Base-by-base conservation (phyloP, 2,797 vertebrate genomes). In the Sebastes oblongus region DNA sequence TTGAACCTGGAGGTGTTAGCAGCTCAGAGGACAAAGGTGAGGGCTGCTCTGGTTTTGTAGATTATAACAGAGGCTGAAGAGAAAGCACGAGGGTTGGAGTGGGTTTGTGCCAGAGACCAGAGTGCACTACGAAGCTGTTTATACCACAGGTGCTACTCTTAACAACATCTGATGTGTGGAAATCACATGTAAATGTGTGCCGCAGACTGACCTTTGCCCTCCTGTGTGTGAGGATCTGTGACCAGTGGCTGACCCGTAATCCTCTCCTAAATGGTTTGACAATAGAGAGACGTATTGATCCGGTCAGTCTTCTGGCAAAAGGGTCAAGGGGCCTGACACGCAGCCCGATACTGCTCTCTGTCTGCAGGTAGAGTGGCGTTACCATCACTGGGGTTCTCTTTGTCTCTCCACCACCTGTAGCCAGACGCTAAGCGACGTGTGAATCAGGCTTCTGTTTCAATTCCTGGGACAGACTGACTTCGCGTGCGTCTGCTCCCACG, bases 221-320 rank as follows among this genome's bases (percentile, higher is more conserved):
- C 91, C 68, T 73, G 42, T 80, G 88, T 90, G 78, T 88, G 83
- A 80, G 79, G 85, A 89, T 85, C 86, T 91, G 90, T 95, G 95
- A 94, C 94, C 93, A 88, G 88, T 86, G 83, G 74, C 88, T 91
- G 89, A 93, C 90, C 93, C 20, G 71, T 96, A 94, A 94, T 94
- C 92, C 87, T 85, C 90, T 88, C 73, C 85, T 92, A 92, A 94
- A 94, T 93, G 92, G 93, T 92, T 93, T 90, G 91, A 95, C 94
- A 93, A 93, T 94, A 89, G 93, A 94, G 86, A 89, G 86, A 82
- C 55, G 24, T 95, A 95, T 96, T 93, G 95, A 96, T 96, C 89
- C 76, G 85, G 79, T 75, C 82, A 87, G 82, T 88, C 86, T 54
- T 58, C 88, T 82, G 87, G 87, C 67, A 66, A 73, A 81, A 86